These are phyloP conservation scores for Tipula unca DNA, from an alignment of 2,888 invertebrate species.

Conservation along the genomic window DNA sequence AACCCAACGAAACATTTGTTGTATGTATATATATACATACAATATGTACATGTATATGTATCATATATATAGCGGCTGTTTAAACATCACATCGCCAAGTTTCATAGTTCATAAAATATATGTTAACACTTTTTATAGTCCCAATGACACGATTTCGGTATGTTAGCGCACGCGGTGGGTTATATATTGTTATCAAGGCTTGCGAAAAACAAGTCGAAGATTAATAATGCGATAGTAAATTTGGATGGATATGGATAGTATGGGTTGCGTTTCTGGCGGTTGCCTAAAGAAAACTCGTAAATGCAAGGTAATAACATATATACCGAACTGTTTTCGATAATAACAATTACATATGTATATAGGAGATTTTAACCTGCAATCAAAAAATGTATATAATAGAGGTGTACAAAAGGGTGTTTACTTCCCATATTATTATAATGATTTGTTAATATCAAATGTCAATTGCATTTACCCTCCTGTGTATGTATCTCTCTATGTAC, in stretches of 20 bases:
- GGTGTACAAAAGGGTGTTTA: not conserved
- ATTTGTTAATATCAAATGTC: not conserved
- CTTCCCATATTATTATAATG: not conserved
- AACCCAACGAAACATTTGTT: not conserved
- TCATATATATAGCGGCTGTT: not conserved
- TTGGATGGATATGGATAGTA: no score
- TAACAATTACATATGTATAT: no score
- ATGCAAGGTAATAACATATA: no score
- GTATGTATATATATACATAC: no score
- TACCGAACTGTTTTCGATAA: no score
- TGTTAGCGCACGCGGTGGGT: not conserved
- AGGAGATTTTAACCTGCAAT: not conserved
- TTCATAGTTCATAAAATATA: not conserved
- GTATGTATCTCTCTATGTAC: not conserved
- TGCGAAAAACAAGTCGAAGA: not conserved
- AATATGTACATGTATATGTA: no score
- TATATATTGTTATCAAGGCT: not conserved
- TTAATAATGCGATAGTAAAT: not conserved
- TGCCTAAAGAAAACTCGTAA: no score
- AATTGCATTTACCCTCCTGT: not conserved
- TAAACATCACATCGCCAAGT: not conserved
- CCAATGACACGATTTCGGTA: not conserved
- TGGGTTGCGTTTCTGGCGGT: no score
- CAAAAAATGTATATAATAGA: not conserved
- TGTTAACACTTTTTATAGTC: not conserved